phyloP scores from a whole-genome alignment of 1,140 invertebrate genomes.

The Dermatophagoides farinae region DNA sequence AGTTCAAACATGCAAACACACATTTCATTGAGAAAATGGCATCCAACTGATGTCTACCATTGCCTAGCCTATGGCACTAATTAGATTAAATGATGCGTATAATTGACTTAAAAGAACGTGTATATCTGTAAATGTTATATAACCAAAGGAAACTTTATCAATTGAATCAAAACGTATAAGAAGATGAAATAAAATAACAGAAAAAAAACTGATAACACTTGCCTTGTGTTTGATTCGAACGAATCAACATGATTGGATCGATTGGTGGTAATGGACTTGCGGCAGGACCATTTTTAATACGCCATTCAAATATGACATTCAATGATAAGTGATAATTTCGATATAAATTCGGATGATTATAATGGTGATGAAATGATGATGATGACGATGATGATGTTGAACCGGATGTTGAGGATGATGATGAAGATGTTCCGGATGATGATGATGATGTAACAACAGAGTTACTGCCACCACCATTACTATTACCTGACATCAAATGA shows the following conservation, averaged over 20 bases:
- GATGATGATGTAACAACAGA: background rate
- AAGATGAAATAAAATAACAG: background rate
- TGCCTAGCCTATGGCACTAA: too few species aligned
- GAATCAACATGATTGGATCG: background rate
- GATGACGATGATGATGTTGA: background rate
- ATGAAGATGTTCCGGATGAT: background rate
- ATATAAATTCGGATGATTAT: background rate
- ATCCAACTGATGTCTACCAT: too few species aligned
- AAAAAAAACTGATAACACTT: background rate
- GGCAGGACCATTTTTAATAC: conserved; percentile 6
- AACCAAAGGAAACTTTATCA: too few species aligned
- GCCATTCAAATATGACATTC: background rate
- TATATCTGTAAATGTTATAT: too few species aligned
- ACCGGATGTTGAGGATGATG: background rate
- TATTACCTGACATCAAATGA: background rate
- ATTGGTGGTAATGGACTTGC: background rate
- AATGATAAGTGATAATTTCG: background rate
- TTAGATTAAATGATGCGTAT: too few species aligned
- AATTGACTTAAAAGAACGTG: too few species aligned
- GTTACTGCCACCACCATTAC: background rate
- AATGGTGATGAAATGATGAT: background rate
- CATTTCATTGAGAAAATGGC: too few species aligned
- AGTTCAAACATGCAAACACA: too few species aligned
- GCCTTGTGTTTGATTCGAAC: conserved; percentile 7
- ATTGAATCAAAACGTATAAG: too few species aligned